Percentiles rank a stretch among this genome's conserved stretches.
Conservation (phyloP, 2,797 vertebrate species). For the Todus mexicanus region DNA sequence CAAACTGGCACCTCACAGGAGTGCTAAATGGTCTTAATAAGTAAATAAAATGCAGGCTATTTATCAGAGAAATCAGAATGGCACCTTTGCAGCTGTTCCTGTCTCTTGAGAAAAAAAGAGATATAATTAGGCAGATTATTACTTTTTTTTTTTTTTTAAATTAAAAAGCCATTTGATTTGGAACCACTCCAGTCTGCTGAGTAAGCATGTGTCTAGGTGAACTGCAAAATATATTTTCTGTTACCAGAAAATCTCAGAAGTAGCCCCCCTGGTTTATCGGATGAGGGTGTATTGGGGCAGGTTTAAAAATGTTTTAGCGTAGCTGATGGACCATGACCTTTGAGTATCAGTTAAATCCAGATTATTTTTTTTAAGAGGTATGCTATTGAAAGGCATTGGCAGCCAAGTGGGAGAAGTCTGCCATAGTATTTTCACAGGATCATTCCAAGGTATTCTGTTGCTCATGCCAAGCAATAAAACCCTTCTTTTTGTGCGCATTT, state of each 20-base stretch:
- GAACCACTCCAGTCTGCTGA: neutral
- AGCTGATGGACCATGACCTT: neutral
- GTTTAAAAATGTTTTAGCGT: conserved; percentile 6
- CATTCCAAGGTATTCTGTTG: conserved; percentile 44
- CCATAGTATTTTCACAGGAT: conserved; percentile 27
- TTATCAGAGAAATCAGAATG: neutral
- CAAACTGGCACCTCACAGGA: neutral
- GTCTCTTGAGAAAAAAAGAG: neutral
- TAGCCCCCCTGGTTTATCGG: neutral
- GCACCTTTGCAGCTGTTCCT: conserved; percentile 23
- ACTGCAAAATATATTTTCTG: neutral
- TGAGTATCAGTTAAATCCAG: conserved; percentile 23
- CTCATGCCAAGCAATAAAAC: conserved; percentile 44
- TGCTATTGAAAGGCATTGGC: neutral
- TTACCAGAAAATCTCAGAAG: neutral
- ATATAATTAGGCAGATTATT: neutral
- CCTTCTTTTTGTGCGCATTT: neutral
- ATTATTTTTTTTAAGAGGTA: conserved; percentile 27
- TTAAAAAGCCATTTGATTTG: neutral
- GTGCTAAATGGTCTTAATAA: neutral
- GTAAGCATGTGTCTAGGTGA: neutral
- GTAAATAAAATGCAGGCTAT: conserved; percentile 31
- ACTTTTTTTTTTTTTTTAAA: neutral
- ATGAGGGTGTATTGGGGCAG: neutral
- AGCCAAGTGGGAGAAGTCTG: conserved; percentile 18